These are phyloP conservation scores for Pampusana beccarii DNA, from an alignment of 2,113 vertebrate genomes.

Conservation along the genomic window DNA sequence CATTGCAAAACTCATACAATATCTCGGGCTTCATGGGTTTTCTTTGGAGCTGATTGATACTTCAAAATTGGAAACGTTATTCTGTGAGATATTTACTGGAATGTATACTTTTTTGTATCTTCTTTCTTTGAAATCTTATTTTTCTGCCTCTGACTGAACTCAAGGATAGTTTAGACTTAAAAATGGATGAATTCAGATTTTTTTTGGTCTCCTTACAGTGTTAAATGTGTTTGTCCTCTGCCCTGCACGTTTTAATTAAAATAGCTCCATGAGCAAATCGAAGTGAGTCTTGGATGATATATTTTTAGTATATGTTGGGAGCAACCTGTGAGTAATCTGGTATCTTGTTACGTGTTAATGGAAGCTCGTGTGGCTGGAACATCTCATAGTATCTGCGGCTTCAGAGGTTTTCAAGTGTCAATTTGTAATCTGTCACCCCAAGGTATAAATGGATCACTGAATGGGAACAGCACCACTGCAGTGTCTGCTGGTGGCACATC, in stretches of 20 bases:
- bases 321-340: neutral
- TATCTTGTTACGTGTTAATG: neutral
- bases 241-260: neutral
- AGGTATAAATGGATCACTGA: constrained; percentile 87
- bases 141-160: neutral
- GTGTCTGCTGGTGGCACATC: constrained; percentile 79
- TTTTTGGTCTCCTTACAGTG: neutral
- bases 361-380: neutral
- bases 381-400: neutral
- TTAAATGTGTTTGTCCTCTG: neutral
- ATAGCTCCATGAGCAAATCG: neutral
- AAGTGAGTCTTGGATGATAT: neutral
- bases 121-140: neutral
- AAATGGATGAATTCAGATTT: neutral
- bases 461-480: constrained; percentile 80
- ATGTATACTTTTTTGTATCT: neutral
- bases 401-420: neutral
- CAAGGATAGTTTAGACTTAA: neutral
- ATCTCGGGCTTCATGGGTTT: neutral
- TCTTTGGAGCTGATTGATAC: neutral
- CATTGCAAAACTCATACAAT: neutral
- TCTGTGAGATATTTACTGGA: neutral
- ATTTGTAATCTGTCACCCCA: constrained; percentile 22
- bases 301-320: neutral
- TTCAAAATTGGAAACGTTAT: neutral